These are phyloP conservation scores for Imbricaverruca yamaguchii DNA, from an alignment of 2,888 invertebrate genomes.

Conservation along the genomic window DNA sequence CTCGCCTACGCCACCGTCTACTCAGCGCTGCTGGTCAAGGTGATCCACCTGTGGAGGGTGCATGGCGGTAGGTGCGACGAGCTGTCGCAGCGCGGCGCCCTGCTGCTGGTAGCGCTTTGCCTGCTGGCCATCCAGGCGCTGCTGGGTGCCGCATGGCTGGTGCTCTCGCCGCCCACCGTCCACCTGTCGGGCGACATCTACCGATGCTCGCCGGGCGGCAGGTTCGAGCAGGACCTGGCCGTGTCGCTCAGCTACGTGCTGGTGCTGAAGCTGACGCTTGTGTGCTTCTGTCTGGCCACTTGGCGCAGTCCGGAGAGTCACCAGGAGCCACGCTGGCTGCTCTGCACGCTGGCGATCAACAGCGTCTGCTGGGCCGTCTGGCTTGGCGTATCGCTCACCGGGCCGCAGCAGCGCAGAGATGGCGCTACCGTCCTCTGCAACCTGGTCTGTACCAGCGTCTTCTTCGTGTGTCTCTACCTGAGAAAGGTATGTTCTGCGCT, in stretches of 20 bases:
- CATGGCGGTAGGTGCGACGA: conserved; percentile 35
- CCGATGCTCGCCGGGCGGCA: conserved; percentile 40
- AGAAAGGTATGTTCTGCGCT: conserved; percentile 37
- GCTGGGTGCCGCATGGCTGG: conserved; percentile 44
- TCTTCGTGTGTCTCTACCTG: conserved; percentile 41
- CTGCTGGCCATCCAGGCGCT: conserved; percentile 42
- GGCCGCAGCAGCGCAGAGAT: conserved; percentile 39
- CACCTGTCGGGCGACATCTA: conserved; percentile 33
- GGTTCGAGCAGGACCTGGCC: conserved; percentile 42
- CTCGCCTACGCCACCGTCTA: conserved; percentile 44
- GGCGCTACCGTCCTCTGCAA: conserved; percentile 42
- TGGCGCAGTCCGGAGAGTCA: conserved; percentile 41
- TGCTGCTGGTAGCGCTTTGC: conserved; percentile 39
- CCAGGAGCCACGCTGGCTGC: conserved; percentile 42
- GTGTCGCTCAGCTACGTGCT: conserved; percentile 43
- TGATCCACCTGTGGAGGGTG: conserved; percentile 43
- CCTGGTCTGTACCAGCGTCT: conserved; percentile 41
- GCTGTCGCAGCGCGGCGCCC: conserved; percentile 40
- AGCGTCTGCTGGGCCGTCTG: conserved; percentile 42
- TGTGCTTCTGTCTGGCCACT: conserved; percentile 40
- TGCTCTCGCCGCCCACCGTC: conserved; percentile 41
- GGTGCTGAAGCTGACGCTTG: conserved; percentile 41
- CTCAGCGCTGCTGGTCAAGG: conserved; percentile 43
- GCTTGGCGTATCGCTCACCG: conserved; percentile 40
- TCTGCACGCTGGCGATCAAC: conserved; percentile 40